Conservation (phyloP, 2,113 vertebrate species). For the Sminthopsis crassicaudata region DNA sequence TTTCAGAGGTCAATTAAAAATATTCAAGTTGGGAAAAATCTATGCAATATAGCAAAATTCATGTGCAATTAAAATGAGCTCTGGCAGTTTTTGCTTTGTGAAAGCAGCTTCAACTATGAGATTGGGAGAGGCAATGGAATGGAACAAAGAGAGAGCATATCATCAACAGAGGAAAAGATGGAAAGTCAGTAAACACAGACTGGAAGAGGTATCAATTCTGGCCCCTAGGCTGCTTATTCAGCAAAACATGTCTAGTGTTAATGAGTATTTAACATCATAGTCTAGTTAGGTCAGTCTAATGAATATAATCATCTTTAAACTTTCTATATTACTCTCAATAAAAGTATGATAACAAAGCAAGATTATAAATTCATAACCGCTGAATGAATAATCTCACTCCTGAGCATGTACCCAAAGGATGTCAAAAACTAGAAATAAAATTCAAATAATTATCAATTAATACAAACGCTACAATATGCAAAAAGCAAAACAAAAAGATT, state of each 20-base stretch:
- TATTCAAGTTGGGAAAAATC: constrained; percentile 72
- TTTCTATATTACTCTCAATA: constrained; percentile 73
- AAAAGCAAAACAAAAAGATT: neutral
- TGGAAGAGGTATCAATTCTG: constrained; percentile 46
- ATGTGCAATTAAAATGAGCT: constrained; percentile 71
- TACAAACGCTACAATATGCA: neutral
- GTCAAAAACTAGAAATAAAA: neutral
- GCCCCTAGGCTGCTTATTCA: constrained; percentile 73
- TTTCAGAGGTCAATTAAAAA: constrained; percentile 63
- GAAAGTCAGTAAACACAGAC: constrained; percentile 4
- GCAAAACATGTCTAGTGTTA: constrained; percentile 51
- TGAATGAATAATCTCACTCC: neutral
- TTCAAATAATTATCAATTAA: neutral
- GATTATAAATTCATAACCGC: constrained; percentile 53
- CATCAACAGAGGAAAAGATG: constrained; percentile 57
- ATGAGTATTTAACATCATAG: neutral
- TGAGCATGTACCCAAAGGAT: neutral
- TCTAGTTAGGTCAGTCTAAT: constrained; percentile 48
- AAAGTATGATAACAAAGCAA: constrained; percentile 72
- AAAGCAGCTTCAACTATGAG: constrained; percentile 65
- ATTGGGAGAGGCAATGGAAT: constrained; percentile 44
- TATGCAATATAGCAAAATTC: constrained; percentile 68
- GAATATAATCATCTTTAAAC: constrained; percentile 71
- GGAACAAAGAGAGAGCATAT: constrained; percentile 25
- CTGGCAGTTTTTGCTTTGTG: constrained; percentile 60